phyloP scores from a whole-genome alignment of 37 sponge, comb jelly and placozoan genomes.

The Diacarnus erythraeanus region DNA sequence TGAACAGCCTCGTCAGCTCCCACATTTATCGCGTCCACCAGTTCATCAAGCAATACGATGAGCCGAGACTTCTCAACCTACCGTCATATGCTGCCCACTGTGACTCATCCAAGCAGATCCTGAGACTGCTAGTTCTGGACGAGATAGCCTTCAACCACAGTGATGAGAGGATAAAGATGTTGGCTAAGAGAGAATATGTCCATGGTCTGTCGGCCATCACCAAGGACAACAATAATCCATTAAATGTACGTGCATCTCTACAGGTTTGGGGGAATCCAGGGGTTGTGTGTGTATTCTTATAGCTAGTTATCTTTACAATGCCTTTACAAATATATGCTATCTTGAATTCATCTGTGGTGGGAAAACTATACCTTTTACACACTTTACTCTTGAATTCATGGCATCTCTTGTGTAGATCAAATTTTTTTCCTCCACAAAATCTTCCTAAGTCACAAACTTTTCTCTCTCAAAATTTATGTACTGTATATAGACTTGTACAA shows the following conservation, averaged over 20 bases:
- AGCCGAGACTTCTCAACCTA: constrained; percentile 6
- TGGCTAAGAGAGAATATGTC: constrained; percentile 14
- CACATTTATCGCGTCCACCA: background rate
- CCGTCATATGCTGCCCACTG: constrained; percentile 21
- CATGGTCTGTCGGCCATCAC: background rate
- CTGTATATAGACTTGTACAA: too few relatives aligned
- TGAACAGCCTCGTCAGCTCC: background rate
- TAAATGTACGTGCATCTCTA: background rate
- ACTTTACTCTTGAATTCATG: too few relatives aligned
- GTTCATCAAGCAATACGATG: background rate
- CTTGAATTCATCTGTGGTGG: too few relatives aligned
- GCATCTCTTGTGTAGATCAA: too few relatives aligned
- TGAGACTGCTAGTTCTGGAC: constrained; percentile 7
- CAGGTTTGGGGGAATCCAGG: too few relatives aligned
- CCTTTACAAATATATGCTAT: too few relatives aligned
- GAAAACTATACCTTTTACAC: too few relatives aligned
- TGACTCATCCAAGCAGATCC: background rate
- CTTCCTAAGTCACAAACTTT: too few relatives aligned
- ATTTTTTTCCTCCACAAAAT: too few relatives aligned
- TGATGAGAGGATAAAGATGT: background rate
- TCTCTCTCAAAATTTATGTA: too few relatives aligned
- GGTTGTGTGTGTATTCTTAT: too few relatives aligned
- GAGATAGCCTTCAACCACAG: constrained; percentile 7
- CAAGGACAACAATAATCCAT: background rate
- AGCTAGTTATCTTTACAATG: too few relatives aligned